Conservation (phyloP, 2,797 vertebrate species). For the Paedocypris micromegethes region DNA sequence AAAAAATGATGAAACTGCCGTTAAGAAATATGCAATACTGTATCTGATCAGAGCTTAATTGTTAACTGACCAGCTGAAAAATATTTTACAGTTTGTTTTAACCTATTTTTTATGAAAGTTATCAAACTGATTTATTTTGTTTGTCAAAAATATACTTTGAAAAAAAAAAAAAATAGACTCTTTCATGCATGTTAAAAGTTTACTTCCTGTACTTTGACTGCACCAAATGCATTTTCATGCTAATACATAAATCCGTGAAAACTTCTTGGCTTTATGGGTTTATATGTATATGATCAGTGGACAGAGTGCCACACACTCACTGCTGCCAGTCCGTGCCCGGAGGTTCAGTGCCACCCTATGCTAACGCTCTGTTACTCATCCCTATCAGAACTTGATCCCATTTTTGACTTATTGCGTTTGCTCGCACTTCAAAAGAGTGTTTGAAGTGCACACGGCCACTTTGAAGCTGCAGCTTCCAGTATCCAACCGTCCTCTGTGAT, state of each 20-base stretch:
- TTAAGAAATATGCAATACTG: no score
- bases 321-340: conserved; percentile 28
- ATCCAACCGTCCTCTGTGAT: conserved; percentile 34
- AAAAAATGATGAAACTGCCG: no score
- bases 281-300: not conserved
- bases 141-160: no score
- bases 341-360: conserved; percentile 29
- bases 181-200: not conserved
- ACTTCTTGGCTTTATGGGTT: no score
- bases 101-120: no score
- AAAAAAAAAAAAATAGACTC: no score
- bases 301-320: conserved; percentile 14
- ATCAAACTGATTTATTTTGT: no score
- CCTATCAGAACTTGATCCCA: conserved; percentile 30
- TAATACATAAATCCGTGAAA: conserved; percentile 28
- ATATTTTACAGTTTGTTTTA: no score
- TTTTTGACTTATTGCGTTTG: conserved; percentile 37
- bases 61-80: no score
- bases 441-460: conserved; percentile 36
- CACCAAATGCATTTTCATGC: conserved; percentile 7
- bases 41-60: no score
- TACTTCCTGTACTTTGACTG: not conserved
- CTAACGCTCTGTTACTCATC: conserved; percentile 33
- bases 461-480: conserved; percentile 38
- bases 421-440: conserved; percentile 46